These are phyloP conservation scores for Heliocidaris tuberculata DNA, from an alignment of 35 echinoderm and acorn worm genomes.

Conservation along the genomic window DNA sequence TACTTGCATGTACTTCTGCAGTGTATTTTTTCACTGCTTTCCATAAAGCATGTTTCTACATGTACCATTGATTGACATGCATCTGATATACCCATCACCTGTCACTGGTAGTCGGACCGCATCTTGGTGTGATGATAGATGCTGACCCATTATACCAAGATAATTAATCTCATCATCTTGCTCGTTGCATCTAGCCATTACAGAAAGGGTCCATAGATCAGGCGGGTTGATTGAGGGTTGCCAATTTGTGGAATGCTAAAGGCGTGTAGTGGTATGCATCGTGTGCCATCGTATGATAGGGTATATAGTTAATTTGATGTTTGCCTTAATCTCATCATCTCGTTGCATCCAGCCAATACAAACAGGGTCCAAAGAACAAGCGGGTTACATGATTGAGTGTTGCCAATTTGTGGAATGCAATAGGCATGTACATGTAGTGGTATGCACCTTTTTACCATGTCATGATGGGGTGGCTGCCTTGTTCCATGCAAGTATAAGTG, in stretches of 20 bases:
- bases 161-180: conserved; percentile 5
- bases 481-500: too few species aligned
- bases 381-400: neutral
- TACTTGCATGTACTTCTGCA: too few species aligned
- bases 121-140: neutral
- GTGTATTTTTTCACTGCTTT: too few species aligned
- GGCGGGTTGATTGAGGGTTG: neutral
- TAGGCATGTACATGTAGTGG: neutral
- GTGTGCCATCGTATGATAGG: neutral
- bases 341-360: neutral
- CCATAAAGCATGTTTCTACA: too few species aligned
- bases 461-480: neutral
- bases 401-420: conserved; percentile 2
- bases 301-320: neutral
- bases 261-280: neutral
- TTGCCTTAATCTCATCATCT: neutral
- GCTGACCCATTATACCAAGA: neutral
- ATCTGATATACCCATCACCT: too few species aligned
- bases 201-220: neutral
- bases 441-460: neutral
- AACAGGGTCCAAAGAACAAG: neutral
- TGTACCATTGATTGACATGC: too few species aligned
- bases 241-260: neutral
- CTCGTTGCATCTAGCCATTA: neutral
- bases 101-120: too few species aligned